Evolutionary conservation across 2,888 invertebrate species (phyloP).

Genomic region (Gryllus longicercus): DNA sequence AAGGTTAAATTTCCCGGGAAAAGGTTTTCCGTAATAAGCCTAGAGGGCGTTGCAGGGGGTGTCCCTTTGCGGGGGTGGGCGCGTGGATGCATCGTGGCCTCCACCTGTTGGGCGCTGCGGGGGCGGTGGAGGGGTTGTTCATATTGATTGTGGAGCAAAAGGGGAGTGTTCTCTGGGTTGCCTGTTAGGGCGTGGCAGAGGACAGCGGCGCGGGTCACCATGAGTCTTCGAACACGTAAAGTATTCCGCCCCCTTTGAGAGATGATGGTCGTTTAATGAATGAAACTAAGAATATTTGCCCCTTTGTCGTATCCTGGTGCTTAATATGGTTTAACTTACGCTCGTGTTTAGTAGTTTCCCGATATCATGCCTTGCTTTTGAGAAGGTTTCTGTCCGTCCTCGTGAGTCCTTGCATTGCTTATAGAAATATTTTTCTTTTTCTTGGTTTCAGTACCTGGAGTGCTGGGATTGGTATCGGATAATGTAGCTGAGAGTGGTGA

Average conservation of each 20-base stretch:
- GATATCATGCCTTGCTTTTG: too few species aligned
- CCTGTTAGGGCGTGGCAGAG: not conserved
- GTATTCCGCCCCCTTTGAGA: not conserved
- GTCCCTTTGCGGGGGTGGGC: too few species aligned
- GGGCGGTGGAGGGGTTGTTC: not conserved
- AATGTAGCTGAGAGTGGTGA: slow-evolving; percentile 62
- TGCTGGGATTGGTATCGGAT: slow-evolving; percentile 47
- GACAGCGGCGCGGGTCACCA: not conserved
- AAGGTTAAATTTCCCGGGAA: too few species aligned
- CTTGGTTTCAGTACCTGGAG: slow-evolving; percentile 30
- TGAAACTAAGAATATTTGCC: too few species aligned
- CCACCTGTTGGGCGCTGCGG: not conserved
- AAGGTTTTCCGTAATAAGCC: too few species aligned
- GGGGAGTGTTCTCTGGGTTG: not conserved
- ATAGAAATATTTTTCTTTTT: not conserved
- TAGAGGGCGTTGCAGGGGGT: too few species aligned
- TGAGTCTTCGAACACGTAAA: not conserved
- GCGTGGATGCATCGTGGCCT: not conserved
- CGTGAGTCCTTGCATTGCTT: not conserved
- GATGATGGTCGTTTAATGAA: too few species aligned
- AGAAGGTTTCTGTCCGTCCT: not conserved
- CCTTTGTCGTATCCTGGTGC: too few species aligned
- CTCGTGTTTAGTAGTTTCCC: too few species aligned
- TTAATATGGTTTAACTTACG: too few species aligned
- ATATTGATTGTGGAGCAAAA: not conserved